These are phyloP conservation scores for Sebastes glaucus DNA, from an alignment of 2,797 vertebrate species.

Conservation along the genomic window DNA sequence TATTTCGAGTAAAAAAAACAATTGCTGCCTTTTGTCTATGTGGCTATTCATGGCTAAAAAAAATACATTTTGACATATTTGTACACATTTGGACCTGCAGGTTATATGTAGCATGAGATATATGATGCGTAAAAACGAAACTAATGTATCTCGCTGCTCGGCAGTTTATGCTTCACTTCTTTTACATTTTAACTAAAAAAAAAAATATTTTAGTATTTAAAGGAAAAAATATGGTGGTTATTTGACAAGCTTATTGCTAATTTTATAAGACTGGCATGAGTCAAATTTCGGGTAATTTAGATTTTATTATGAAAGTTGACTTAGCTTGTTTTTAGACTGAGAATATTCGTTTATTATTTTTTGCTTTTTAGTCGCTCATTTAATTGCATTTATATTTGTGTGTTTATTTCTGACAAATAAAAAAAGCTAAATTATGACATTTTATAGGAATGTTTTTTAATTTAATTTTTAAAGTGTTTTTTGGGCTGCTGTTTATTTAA, in stretches of 20 bases:
- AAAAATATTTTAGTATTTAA: neutral
- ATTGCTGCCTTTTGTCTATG: neutral
- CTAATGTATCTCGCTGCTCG: neutral
- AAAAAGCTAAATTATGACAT: neutral
- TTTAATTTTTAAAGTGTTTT: neutral
- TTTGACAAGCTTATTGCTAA: neutral
- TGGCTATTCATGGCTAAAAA: neutral
- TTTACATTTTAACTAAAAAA: neutral
- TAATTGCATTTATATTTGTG: neutral
- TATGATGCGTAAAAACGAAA: neutral
- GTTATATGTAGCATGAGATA: neutral
- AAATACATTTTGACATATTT: slow-evolving; percentile 26
- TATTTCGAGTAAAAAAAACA: neutral
- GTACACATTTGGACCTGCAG: slow-evolving; percentile 15
- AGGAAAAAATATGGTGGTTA: neutral
- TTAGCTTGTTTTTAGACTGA: neutral
- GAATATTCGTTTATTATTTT: neutral
- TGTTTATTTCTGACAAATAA: neutral
- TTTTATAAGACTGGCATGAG: neutral
- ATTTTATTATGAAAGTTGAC: neutral
- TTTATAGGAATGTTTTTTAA: neutral
- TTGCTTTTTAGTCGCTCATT: neutral
- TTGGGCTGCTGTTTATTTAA: slow-evolving; percentile 7
- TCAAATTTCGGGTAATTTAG: neutral
- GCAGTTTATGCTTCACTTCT: neutral